Conservation (phyloP, 2,113 vertebrate species). For the Plestiodon gilberti region DNA sequence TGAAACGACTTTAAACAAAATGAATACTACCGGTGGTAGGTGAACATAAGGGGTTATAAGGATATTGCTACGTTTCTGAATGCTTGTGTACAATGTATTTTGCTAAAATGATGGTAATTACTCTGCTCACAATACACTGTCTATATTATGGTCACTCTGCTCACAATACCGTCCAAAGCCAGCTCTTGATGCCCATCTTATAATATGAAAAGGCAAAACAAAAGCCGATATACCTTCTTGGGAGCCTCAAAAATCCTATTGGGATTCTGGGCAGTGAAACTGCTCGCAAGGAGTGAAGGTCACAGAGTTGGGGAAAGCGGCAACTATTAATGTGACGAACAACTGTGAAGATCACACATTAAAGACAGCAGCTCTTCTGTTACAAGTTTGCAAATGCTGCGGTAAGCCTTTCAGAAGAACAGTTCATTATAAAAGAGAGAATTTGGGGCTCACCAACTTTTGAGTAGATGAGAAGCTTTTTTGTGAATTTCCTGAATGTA, state of each 20-base stretch:
- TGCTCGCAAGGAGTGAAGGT: neutral
- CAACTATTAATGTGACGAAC: neutral
- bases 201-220: neutral
- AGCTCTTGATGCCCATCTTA: neutral
- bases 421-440: conserved; percentile 16
- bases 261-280: conserved; percentile 33
- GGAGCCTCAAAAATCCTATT: conserved; percentile 15
- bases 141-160: neutral
- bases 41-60: neutral
- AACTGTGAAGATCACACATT: neutral
- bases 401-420: neutral
- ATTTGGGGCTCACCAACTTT: conserved; percentile 31
- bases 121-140: no score
- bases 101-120: neutral
- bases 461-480: conserved; percentile 34
- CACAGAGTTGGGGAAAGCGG: neutral
- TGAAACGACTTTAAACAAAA: no score
- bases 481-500: conserved; percentile 29
- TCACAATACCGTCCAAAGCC: neutral
- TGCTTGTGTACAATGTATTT: no score
- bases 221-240: neutral
- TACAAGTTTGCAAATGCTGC: neutral
- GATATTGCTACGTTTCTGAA: neutral
- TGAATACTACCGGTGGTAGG: no score
- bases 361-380: neutral